Evolutionary conservation across 2,888 invertebrate species (phyloP), one percentile per base, ranked within the genome.

Genomic region (Platycheirus rosarum): DNA sequence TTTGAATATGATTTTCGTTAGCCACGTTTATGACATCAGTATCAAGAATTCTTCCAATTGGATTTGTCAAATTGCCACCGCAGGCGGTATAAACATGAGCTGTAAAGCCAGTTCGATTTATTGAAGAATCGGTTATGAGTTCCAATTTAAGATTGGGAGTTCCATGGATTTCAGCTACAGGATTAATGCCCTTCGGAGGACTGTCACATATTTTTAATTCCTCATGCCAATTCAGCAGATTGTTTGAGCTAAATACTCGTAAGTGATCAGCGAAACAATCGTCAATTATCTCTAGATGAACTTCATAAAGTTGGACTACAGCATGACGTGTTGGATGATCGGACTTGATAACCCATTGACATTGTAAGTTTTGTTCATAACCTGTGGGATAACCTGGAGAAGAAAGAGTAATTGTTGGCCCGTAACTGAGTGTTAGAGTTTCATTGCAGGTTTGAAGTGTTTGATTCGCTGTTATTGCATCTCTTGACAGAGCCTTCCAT

Each of bases 321-420:
- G 96, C 88, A 86, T 95, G 95, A 57, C 92, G 91, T 20, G 93
- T 93, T 0, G 91, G 89, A 51, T 86, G 85, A 0, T 89, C 88
- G 0, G 95, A 90, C 74, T 92, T 92, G 68, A 96, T 92, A 6
- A 93, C 91, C 97, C 97, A 98, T 85, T 92, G 92, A 87, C 97
- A 97, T 57, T 93, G 90, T 26, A 95, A 87, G 87, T 93, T 90
- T 20, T 90, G 75, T 0, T 86, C 91, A 87, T 97, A 97, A 0
- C 93, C 92, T 44, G 91, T 35, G 0, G 96, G 96, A 90, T 93
- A 97, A 23, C 95, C 95, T 0, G 97, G 97, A 0, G 97, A 96
- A 0, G 87, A 89, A 3, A 97, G 86, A 2, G 86, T 87, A 9
- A 86, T 86, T 11, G 79, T 85, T 40, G 85, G 85, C 0, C 85